Evolutionary conservation across 2,797 vertebrate species (phyloP), one percentile per base, ranked within the genome.

Genomic region (Poliocrania exsul): DNA sequence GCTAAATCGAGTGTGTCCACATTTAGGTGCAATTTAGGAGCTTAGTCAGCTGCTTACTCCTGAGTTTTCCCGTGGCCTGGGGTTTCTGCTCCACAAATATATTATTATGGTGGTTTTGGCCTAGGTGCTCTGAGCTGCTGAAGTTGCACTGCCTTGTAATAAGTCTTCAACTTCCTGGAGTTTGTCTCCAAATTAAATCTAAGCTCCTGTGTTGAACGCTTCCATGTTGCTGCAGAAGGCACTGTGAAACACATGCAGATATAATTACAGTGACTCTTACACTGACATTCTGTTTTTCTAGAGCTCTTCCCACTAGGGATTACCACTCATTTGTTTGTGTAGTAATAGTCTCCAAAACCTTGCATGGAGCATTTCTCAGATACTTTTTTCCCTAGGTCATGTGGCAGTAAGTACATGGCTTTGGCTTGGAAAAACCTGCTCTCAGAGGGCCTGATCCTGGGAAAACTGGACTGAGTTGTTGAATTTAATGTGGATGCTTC

Each of bases 41-140:
- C 93, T 96, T 72, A 94, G 72, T 96, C 92, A 84, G 94, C 79
- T 92, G 93, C 90, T 95, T 95, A 95, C 81, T 92, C 26, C 60
- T 72, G 90, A 94, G 85, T 92, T 86, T 96, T 96, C 93, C 92
- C 94, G 67, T 96, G 95, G 93, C 95, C 82, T 94, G 70, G 62
- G 81, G 74, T 96, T 94, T 95, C 88, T 93, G 91, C 94, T 96
- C 84, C 77, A 92, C 91, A 86, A 93, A 96, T 97, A 86, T 83
- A 89, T 96, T 83, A 93, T 93, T 93, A 81, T 75, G 58, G 94
- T 90, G 70, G 93, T 95, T 96, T 96, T 98, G 96, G 92, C 92
- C 75, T 87, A 81, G 90, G 60, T 96, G 72, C 42, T 31, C 81
- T 58, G 67, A 95, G 95, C 84, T 95, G 80, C 90, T 89, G 78